Conservation (phyloP, 2,888 invertebrate species). For the Norana najaformis region DNA sequence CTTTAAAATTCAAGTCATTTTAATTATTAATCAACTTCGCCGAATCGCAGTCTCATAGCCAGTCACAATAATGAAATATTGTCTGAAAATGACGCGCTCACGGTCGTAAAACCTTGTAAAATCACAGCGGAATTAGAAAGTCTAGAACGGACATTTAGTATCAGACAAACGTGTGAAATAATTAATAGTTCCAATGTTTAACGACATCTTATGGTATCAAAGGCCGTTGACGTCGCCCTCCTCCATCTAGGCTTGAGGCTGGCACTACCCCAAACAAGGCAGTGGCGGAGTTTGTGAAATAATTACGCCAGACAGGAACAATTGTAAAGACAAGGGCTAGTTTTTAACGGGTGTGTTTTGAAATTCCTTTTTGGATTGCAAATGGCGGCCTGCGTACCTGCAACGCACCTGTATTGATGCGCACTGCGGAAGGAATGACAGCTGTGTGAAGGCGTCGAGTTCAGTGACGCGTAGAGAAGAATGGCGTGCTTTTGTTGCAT, state of each 20-base stretch:
- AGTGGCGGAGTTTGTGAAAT: too few species aligned
- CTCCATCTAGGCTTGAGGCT: too few species aligned
- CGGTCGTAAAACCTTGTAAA: background rate
- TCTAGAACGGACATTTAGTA: too few species aligned
- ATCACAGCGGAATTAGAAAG: too few species aligned
- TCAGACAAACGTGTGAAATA: too few species aligned
- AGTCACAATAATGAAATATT: too few species aligned
- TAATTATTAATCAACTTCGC: background rate
- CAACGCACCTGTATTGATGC: background rate
- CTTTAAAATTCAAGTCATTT: too few species aligned
- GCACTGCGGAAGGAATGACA: background rate
- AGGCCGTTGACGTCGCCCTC: too few species aligned
- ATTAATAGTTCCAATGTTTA: background rate
- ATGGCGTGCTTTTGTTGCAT: background rate
- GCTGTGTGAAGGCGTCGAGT: background rate
- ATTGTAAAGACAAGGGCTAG: too few species aligned
- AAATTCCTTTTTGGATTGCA: background rate
- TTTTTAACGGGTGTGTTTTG: conserved; percentile 1
- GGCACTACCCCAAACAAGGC: too few species aligned
- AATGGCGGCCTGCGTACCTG: background rate
- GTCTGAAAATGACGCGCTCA: background rate
- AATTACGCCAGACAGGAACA: too few species aligned
- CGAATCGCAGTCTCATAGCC: background rate
- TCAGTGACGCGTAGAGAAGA: background rate
- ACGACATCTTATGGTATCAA: too few species aligned